Conservation (phyloP, 1,140 invertebrate species). For the Solenopsis invicta region DNA sequence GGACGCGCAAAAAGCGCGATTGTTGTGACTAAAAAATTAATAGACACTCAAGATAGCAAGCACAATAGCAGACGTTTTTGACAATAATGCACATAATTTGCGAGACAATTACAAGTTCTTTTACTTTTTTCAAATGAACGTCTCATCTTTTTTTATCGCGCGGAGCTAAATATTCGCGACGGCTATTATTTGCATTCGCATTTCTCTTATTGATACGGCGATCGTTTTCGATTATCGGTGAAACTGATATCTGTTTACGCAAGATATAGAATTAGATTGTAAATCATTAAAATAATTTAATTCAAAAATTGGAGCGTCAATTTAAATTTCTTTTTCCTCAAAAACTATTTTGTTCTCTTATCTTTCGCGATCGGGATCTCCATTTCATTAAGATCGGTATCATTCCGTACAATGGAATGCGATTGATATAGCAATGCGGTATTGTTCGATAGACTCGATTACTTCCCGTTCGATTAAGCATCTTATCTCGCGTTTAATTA, state of each 20-base stretch:
- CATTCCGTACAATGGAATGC: neutral
- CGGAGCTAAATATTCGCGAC: neutral
- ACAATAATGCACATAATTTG: neutral
- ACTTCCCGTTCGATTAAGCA: constrained; percentile 9
- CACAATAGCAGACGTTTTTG: neutral
- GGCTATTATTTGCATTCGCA: neutral
- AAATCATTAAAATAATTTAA: constrained; percentile 25
- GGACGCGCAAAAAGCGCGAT: neutral
- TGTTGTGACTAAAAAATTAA: neutral
- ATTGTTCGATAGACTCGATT: constrained; percentile 41
- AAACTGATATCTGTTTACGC: constrained; percentile 12
- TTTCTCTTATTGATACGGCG: neutral
- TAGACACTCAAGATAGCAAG: neutral
- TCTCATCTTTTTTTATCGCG: constrained; percentile 3
- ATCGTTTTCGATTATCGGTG: constrained; percentile 28
- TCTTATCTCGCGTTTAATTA: constrained; percentile 42
- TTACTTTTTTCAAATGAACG: neutral
- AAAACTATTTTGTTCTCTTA: neutral
- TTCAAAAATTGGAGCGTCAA: neutral
- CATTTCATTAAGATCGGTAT: neutral
- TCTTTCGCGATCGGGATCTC: neutral
- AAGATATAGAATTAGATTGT: neutral
- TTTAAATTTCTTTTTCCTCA: neutral
- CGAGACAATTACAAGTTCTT: neutral
- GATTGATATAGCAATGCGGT: constrained; percentile 2